Conservation (phyloP, 1,140 invertebrate species). For the Cotesia glomerata region DNA sequence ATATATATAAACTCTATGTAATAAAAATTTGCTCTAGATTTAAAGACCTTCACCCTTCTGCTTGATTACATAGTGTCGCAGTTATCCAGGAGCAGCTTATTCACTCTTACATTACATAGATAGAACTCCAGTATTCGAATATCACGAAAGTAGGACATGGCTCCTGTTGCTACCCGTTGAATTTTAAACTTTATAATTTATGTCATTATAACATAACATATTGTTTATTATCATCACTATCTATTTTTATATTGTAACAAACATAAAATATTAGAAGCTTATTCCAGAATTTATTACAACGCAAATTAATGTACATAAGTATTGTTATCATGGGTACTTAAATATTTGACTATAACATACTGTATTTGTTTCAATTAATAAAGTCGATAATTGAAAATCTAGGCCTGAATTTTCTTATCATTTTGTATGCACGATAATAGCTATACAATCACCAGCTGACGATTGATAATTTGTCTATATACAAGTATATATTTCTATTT, state of each 20-base stretch:
- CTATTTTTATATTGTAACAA: too few species aligned
- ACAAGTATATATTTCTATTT: not conserved
- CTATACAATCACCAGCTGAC: not conserved
- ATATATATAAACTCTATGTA: not conserved
- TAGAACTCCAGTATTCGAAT: not conserved
- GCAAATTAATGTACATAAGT: too few species aligned
- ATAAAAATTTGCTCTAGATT: not conserved
- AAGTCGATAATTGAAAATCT: not conserved
- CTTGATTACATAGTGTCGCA: not conserved
- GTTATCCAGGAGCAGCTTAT: not conserved
- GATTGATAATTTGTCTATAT: not conserved
- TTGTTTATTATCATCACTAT: too few species aligned
- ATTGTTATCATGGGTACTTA: too few species aligned
- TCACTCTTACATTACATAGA: not conserved
- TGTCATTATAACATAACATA: too few species aligned
- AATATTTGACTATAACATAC: too few species aligned
- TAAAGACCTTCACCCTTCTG: conserved; percentile 1
- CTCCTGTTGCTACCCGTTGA: not conserved
- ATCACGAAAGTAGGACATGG: conserved; percentile 1
- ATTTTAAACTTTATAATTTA: not conserved
- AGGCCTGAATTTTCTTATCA: not conserved
- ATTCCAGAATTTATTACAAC: too few species aligned
- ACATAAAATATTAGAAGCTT: too few species aligned
- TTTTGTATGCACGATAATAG: not conserved
- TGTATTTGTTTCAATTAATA: not conserved